Evolutionary conservation across 2,113 vertebrate species (phyloP).

Genomic region (Pangasianodon gigas): DNA sequence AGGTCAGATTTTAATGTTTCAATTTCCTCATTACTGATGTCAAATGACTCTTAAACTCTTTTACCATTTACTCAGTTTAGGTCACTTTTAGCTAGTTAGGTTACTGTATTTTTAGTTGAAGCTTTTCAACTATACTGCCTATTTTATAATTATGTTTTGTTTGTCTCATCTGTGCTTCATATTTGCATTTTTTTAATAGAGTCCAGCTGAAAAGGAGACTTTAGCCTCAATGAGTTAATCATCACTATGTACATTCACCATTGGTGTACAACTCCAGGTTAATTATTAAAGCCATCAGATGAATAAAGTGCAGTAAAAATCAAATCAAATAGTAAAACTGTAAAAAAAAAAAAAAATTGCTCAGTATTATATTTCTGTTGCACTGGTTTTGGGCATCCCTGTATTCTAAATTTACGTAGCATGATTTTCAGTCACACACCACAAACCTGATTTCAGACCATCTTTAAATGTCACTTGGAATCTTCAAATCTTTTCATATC

Average conservation of each 20-base stretch:
- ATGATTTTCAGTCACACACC: background rate
- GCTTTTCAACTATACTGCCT: background rate
- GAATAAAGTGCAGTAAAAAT: background rate
- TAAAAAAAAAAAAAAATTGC: background rate
- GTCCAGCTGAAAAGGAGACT: conserved; percentile 10
- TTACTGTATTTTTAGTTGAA: background rate
- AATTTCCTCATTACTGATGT: background rate
- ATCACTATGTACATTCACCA: background rate
- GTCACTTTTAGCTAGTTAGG: background rate
- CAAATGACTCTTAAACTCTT: background rate
- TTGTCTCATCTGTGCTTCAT: background rate
- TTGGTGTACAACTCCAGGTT: conserved; percentile 9
- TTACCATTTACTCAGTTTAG: background rate
- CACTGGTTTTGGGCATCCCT: background rate
- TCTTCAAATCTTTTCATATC: background rate
- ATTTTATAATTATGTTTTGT: background rate
- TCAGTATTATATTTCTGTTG: background rate
- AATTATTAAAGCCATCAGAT: conserved; percentile 10
- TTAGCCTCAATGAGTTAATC: conserved; percentile 27
- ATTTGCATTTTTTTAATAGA: background rate
- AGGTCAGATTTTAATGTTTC: background rate
- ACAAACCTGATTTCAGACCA: background rate
- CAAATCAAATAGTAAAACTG: background rate
- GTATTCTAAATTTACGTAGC: background rate
- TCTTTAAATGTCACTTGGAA: background rate